Percentiles rank a stretch among this genome's conserved stretches.
These are phyloP conservation scores for Mormyrus iriodes DNA, from an alignment of 2,113 vertebrate species.

Conservation along the genomic window DNA sequence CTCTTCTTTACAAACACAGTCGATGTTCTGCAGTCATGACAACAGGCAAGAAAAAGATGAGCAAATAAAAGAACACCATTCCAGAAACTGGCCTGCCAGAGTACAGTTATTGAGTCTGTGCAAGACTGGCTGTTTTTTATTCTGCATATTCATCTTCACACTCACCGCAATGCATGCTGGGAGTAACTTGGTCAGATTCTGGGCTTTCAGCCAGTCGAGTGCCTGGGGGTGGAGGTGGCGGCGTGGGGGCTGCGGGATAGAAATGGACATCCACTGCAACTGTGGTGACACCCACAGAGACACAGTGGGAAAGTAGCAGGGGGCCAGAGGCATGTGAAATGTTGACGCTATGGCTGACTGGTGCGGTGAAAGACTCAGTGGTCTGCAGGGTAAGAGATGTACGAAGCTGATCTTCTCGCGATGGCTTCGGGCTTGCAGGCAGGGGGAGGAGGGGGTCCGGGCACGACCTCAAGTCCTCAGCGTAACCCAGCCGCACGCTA, in stretches of 20 bases:
- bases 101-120: not conserved
- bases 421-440: slow-evolving; percentile 36
- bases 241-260: slow-evolving; percentile 41
- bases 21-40: slow-evolving; percentile 6
- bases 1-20: slow-evolving; percentile 6
- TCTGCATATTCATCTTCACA: slow-evolving; percentile 13
- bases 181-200: slow-evolving; percentile 39
- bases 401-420: slow-evolving; percentile 45
- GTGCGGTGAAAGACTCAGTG: slow-evolving; percentile 39
- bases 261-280: slow-evolving; percentile 64
- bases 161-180: slow-evolving; percentile 41
- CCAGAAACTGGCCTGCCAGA: not conserved
- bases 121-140: not conserved
- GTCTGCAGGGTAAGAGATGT: slow-evolving; percentile 58
- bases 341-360: slow-evolving; percentile 58
- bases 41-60: slow-evolving; percentile 1
- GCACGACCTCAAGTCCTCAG: slow-evolving; percentile 53
- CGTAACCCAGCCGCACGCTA: slow-evolving; percentile 52
- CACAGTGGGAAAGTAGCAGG: slow-evolving; percentile 55
- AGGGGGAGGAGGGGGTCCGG: slow-evolving; percentile 43
- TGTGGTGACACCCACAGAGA: slow-evolving; percentile 59
- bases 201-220: slow-evolving; percentile 35
- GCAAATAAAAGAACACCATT: not conserved
- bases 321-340: slow-evolving; percentile 54
- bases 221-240: slow-evolving; percentile 33